phyloP scores from a whole-genome alignment of 2,888 invertebrate genomes.

The Plebejus melissa region DNA sequence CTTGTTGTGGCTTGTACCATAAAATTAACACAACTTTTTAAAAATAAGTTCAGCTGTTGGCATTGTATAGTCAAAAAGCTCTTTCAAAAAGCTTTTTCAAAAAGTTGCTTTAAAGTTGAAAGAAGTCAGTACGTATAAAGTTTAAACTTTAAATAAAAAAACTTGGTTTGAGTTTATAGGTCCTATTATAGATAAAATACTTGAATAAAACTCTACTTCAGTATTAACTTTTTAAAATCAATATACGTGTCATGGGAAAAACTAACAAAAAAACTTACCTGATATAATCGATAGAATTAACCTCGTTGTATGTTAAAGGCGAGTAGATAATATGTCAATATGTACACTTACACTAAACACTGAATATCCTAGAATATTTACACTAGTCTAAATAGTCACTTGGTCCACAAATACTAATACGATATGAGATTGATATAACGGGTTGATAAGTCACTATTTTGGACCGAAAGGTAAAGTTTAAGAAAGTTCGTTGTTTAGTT shows the following conservation, averaged over 20 bases:
- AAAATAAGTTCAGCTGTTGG: too few relatives aligned
- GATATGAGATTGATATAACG: conserved; percentile 35
- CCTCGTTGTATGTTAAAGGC: conserved; percentile 32
- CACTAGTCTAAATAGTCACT: conserved; percentile 43
- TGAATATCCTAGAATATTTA: conserved; percentile 38
- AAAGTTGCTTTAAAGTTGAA: too few relatives aligned
- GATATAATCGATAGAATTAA: conserved; percentile 34
- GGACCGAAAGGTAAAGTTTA: conserved; percentile 31
- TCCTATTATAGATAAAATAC: too few relatives aligned
- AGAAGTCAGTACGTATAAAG: too few relatives aligned
- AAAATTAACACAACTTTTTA: too few relatives aligned
- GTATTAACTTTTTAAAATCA: not conserved
- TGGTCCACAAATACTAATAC: conserved; percentile 47
- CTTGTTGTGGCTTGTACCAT: too few relatives aligned
- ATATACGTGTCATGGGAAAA: not conserved
- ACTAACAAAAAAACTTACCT: conserved; percentile 34
- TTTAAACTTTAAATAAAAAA: too few relatives aligned
- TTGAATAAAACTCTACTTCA: too few relatives aligned
- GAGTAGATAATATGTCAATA: conserved; percentile 39
- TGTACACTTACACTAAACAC: conserved; percentile 51
- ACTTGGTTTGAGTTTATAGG: too few relatives aligned
- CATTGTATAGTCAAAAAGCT: too few relatives aligned
- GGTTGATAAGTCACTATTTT: conserved; percentile 32
- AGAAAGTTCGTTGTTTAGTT: conserved; percentile 20
- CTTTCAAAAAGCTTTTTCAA: too few relatives aligned